phyloP scores from a whole-genome alignment of 2,113 vertebrate species.

The Mustela lutreola region DNA sequence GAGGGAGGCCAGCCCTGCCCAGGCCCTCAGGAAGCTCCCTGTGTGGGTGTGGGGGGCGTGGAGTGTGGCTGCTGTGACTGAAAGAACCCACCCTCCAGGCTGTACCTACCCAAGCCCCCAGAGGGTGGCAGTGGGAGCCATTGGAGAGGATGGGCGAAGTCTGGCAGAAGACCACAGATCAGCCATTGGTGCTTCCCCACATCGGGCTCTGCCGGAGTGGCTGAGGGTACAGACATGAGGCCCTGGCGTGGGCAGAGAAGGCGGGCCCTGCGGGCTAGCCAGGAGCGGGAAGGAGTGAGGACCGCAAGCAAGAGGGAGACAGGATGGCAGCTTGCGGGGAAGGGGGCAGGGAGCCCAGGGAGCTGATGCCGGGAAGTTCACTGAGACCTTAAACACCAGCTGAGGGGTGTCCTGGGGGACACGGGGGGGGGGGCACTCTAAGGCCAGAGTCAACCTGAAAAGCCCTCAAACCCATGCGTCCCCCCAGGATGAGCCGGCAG shows the following conservation, averaged over 20 bases:
- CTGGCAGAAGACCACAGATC: not conserved
- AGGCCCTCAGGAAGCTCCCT: not conserved
- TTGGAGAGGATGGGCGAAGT: not conserved
- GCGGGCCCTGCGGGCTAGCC: not conserved
- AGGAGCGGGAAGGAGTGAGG: not conserved
- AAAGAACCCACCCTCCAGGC: not conserved
- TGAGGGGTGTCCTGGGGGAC: not conserved
- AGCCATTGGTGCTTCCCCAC: fast-evolving
- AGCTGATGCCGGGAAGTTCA: not conserved
- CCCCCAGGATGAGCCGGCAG: constrained; percentile 90
- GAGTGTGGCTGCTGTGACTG: not conserved
- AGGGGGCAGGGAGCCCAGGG: not conserved
- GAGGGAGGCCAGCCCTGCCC: not conserved
- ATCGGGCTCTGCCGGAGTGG: not conserved
- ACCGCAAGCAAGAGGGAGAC: not conserved
- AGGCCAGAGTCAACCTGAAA: not conserved
- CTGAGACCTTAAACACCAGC: not conserved
- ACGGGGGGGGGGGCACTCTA: not conserved
- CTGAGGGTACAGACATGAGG: not conserved
- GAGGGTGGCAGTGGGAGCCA: not conserved
- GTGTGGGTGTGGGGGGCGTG: not conserved
- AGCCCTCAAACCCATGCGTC: not conserved
- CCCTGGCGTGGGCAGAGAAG: not conserved
- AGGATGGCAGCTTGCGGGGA: not conserved
- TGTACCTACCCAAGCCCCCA: not conserved